Conservation (phyloP, 2,888 invertebrate genomes). For the Sisyra nigra region DNA sequence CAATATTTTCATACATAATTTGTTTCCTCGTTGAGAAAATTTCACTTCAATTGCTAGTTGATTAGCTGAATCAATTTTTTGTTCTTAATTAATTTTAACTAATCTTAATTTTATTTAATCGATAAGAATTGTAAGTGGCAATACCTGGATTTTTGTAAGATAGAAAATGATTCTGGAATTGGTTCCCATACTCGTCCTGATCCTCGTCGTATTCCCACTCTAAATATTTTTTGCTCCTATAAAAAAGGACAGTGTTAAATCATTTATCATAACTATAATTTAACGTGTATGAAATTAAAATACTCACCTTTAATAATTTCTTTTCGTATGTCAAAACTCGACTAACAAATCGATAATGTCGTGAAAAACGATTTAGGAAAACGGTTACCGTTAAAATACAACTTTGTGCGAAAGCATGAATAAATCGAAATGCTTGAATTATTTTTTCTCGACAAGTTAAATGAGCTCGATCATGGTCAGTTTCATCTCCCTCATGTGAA, state of each 20-base stretch:
- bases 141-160: constrained; percentile 22
- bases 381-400: constrained; percentile 66
- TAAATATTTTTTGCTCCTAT: constrained; percentile 55
- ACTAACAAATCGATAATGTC: constrained; percentile 90
- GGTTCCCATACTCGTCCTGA: constrained; percentile 48
- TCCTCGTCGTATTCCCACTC: constrained; percentile 46
- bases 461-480: too few relatives aligned
- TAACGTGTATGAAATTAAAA: background rate
- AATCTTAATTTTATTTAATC: background rate
- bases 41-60: too few relatives aligned
- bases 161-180: constrained; percentile 24
- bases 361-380: constrained; percentile 72
- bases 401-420: constrained; percentile 59
- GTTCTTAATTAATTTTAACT: background rate
- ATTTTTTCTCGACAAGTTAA: too few relatives aligned
- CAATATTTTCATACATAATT: too few relatives aligned
- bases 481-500: too few relatives aligned
- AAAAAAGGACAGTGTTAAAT: too few relatives aligned
- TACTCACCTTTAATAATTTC: constrained; percentile 60
- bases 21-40: too few relatives aligned
- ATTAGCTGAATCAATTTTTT: too few relatives aligned
- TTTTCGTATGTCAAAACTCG: constrained; percentile 79
- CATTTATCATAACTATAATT: background rate
- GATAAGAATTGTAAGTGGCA: constrained; percentile 11
- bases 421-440: constrained; percentile 31